Evolutionary conservation across 2,888 invertebrate genomes (phyloP).

Genomic region (Liodrosophila aerea): DNA sequence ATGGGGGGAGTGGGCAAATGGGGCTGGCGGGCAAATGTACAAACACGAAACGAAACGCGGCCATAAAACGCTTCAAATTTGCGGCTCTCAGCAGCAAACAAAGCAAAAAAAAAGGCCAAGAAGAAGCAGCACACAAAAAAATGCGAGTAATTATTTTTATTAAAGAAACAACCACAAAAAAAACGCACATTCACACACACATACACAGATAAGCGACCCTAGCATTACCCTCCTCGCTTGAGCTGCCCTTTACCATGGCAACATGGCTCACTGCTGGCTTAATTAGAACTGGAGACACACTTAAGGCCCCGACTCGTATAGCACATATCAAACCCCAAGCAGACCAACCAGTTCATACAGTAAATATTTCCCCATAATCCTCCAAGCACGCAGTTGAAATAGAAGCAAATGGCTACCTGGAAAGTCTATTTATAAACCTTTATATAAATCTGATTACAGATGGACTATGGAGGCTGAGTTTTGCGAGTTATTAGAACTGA

Average conservation of each 20-base stretch:
- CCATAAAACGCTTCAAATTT: slow-evolving; percentile 66
- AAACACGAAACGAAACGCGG: slow-evolving; percentile 65
- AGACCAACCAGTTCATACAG: no score
- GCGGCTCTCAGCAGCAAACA: slow-evolving; percentile 63
- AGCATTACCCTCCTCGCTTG: slow-evolving; percentile 2
- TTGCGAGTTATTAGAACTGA: no score
- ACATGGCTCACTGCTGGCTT: slow-evolving; percentile 16
- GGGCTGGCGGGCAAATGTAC: slow-evolving; percentile 37
- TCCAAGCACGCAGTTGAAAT: no score
- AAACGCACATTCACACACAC: slow-evolving; percentile 8
- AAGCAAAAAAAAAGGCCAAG: slow-evolving; percentile 43
- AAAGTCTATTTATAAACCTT: no score
- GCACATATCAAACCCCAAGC: no score
- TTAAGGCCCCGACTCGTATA: no score
- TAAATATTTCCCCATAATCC: background rate
- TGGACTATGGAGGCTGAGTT: no score
- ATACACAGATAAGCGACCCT: slow-evolving; percentile 15
- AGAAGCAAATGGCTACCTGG: no score
- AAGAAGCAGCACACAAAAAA: slow-evolving; percentile 40
- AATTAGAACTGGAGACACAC: slow-evolving; percentile 45
- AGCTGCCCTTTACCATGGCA: background rate
- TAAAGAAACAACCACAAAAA: slow-evolving; percentile 46
- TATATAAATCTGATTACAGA: no score
- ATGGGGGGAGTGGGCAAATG: background rate
- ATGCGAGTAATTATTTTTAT: slow-evolving; percentile 69